These are phyloP conservation scores for Naso thynnoides DNA, from an alignment of 2,797 vertebrate species.

Conservation along the genomic window DNA sequence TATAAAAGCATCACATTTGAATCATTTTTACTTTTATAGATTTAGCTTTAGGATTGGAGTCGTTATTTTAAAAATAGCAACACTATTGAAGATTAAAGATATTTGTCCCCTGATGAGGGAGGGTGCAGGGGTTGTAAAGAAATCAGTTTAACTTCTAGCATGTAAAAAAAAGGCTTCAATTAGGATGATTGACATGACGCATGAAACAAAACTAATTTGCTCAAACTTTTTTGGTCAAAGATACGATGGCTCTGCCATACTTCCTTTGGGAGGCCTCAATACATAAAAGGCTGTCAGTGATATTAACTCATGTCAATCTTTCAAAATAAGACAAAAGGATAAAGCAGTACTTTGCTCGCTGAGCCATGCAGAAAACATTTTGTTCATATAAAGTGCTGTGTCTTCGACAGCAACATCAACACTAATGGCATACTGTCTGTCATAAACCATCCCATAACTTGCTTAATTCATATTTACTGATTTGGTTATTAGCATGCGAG, in stretches of 20 bases:
- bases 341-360: slow-evolving; percentile 11
- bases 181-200: neutral
- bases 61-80: too few species aligned
- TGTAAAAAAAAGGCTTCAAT: neutral
- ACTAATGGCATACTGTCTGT: slow-evolving; percentile 9
- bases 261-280: neutral
- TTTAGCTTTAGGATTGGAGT: too few species aligned
- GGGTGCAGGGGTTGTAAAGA: neutral
- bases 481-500: neutral
- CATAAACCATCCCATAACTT: slow-evolving; percentile 11
- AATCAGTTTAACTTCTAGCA: neutral
- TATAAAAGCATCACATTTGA: too few species aligned
- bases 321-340: slow-evolving; percentile 10
- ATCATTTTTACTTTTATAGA: too few species aligned
- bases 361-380: slow-evolving; percentile 27
- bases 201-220: neutral
- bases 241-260: neutral
- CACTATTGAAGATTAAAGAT: neutral
- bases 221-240: neutral
- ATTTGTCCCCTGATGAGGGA: neutral
- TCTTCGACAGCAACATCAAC: slow-evolving; percentile 9
- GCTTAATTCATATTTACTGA: slow-evolving; percentile 23
- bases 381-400: slow-evolving; percentile 13
- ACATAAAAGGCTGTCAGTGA: neutral
- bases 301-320: neutral